Percentiles rank a stretch among this genome's conserved stretches.
Evolutionary conservation across 2,113 vertebrate species (phyloP).

Genomic region (Poeciliopsis prolifica): DNA sequence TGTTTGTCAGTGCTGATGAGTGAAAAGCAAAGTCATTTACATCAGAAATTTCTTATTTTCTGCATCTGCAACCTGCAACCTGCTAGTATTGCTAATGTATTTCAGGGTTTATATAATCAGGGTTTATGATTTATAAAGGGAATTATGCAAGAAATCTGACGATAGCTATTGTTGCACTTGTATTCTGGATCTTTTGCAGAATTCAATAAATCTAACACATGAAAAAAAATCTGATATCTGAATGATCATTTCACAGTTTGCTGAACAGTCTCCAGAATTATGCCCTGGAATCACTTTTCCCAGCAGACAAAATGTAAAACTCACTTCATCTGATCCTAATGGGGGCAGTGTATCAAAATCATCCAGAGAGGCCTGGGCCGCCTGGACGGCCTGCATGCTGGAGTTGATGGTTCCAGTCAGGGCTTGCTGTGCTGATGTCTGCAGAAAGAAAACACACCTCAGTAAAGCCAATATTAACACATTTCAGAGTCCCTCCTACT

Average conservation of each 20-base stretch:
- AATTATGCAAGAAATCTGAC: not conserved
- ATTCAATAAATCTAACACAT: not conserved
- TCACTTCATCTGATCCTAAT: constrained; percentile 95
- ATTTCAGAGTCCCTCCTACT: not conserved
- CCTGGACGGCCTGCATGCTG: constrained; percentile 97
- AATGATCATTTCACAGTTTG: not conserved
- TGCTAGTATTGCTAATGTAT: too few species aligned
- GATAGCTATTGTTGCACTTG: not conserved
- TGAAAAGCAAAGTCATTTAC: not conserved
- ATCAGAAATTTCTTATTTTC: not conserved
- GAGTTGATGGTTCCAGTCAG: constrained; percentile 97
- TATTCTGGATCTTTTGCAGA: not conserved
- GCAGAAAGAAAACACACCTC: not conserved
- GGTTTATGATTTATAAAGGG: not conserved
- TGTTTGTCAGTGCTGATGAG: too few species aligned
- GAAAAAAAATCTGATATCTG: too few species aligned
- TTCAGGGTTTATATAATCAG: not conserved
- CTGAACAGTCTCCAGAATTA: not conserved
- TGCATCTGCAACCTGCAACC: too few species aligned
- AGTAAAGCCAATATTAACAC: not conserved
- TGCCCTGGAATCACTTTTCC: not conserved
- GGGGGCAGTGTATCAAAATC: constrained; percentile 92
- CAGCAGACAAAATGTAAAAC: constrained; percentile 28
- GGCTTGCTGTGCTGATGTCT: constrained; percentile 97
- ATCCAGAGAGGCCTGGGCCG: constrained; percentile 90